Conservation (phyloP, 2,113 vertebrate species). For the Dendrocopos noguchii region DNA sequence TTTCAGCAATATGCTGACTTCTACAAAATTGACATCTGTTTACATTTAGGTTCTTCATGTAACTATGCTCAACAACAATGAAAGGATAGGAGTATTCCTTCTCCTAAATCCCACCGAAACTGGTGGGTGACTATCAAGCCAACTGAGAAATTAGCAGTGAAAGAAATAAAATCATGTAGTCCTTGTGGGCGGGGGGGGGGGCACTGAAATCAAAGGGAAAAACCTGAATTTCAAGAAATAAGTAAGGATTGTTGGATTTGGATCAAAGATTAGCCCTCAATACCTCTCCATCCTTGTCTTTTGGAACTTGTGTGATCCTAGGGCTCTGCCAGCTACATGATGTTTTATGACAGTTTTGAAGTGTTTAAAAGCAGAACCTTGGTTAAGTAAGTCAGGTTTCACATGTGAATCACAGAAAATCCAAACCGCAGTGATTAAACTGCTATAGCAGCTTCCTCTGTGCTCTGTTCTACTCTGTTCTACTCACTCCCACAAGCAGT, state of each 20-base stretch:
- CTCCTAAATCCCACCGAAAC: not conserved
- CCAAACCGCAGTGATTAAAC: not conserved
- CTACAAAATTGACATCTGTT: constrained; percentile 59
- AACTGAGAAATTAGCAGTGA: not conserved
- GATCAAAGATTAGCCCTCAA: not conserved
- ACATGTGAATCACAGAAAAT: not conserved
- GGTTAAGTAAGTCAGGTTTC: not conserved
- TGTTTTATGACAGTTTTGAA: not conserved
- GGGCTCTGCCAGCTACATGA: not conserved
- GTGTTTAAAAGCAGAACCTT: not conserved
- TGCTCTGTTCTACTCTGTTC: not conserved
- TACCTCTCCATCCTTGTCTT: not conserved
- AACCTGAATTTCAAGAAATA: not conserved
- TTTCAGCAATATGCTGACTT: constrained; percentile 33
- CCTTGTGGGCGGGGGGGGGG: not conserved
- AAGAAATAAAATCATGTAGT: not conserved
- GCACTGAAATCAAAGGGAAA: not conserved
- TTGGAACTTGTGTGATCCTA: accelerated
- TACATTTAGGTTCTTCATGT: constrained; percentile 53
- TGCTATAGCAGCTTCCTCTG: accelerated
- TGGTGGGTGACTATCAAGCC: not conserved
- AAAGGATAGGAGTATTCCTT: constrained; percentile 2
- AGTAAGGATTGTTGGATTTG: not conserved
- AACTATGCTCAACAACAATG: constrained; percentile 24
- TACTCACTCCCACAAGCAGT: accelerated